Percentiles rank a stretch among this genome's conserved stretches.
Evolutionary conservation across 2,888 invertebrate species (phyloP).

Genomic region (Pseudoips prasinana): DNA sequence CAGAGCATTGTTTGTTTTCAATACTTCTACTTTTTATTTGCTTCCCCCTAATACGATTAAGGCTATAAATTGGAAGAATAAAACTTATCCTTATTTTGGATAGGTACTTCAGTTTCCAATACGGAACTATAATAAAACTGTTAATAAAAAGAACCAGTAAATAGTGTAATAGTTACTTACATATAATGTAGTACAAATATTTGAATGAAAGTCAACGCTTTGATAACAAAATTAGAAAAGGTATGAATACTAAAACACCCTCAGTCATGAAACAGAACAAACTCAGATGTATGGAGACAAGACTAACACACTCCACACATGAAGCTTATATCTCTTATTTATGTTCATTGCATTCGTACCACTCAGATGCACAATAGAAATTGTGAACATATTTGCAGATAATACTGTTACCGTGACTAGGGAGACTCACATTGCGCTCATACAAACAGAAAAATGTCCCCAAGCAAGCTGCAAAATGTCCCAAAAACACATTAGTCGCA

Average conservation of each 20-base stretch:
- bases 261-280: slow-evolving; percentile 26
- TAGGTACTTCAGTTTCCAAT: slow-evolving; percentile 12
- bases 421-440: slow-evolving; percentile 63
- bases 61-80: slow-evolving; percentile 42
- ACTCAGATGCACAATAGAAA: slow-evolving; percentile 74
- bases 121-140: neutral
- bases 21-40: slow-evolving; percentile 58
- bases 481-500: slow-evolving; percentile 80
- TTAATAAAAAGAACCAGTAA: neutral
- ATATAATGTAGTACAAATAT: neutral
- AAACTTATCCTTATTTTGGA: slow-evolving; percentile 35
- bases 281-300: slow-evolving; percentile 48
- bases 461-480: slow-evolving; percentile 81
- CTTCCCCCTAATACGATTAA: slow-evolving; percentile 49
- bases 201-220: neutral
- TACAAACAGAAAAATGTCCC: slow-evolving; percentile 78
- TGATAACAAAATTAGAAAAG: slow-evolving; percentile 15
- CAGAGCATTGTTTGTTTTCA: slow-evolving; percentile 66
- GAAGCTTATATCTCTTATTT: slow-evolving; percentile 64
- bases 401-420: slow-evolving; percentile 72
- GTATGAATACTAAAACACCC: slow-evolving; percentile 29
- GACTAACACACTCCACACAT: slow-evolving; percentile 38
- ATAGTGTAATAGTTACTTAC: neutral
- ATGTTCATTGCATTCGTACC: slow-evolving; percentile 70
- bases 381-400: slow-evolving; percentile 79